Conservation (phyloP, 92 coral and sea anemone genomes). For the Parazoanthus swiftii region DNA sequence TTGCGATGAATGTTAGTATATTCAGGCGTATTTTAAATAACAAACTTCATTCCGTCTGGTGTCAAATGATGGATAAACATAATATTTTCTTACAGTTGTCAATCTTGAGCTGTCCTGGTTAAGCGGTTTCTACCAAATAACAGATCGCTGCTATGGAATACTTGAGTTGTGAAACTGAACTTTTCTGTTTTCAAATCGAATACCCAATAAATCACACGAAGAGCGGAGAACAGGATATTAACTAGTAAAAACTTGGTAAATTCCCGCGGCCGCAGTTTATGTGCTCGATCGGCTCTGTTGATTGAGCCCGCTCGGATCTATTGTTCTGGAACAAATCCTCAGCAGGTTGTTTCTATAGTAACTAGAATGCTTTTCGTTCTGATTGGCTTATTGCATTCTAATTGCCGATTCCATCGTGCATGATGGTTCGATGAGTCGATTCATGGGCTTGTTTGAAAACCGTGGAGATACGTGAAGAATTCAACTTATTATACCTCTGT, state of each 20-base stretch:
- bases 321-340: conserved; percentile 42
- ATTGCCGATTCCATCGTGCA: conserved; percentile 44
- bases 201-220: background rate
- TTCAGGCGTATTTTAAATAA: too few relatives aligned
- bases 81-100: too few relatives aligned
- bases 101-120: too few relatives aligned
- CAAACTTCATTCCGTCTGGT: too few relatives aligned
- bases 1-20: too few relatives aligned
- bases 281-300: conserved; percentile 1
- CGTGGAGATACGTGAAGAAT: conserved; percentile 44
- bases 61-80: too few relatives aligned
- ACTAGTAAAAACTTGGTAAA: background rate
- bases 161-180: too few relatives aligned
- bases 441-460: conserved; percentile 37
- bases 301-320: conserved; percentile 19
- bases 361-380: conserved; percentile 53
- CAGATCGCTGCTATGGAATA: too few relatives aligned
- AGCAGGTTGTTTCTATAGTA: conserved; percentile 55
- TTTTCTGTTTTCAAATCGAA: too few relatives aligned
- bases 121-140: too few relatives aligned
- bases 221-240: background rate
- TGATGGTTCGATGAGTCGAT: conserved; percentile 29
- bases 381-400: conserved; percentile 56
- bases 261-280: background rate
- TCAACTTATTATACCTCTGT: conserved; percentile 30